phyloP scores from a whole-genome alignment of 2,888 invertebrate species.

The Parnassius apollo region DNA sequence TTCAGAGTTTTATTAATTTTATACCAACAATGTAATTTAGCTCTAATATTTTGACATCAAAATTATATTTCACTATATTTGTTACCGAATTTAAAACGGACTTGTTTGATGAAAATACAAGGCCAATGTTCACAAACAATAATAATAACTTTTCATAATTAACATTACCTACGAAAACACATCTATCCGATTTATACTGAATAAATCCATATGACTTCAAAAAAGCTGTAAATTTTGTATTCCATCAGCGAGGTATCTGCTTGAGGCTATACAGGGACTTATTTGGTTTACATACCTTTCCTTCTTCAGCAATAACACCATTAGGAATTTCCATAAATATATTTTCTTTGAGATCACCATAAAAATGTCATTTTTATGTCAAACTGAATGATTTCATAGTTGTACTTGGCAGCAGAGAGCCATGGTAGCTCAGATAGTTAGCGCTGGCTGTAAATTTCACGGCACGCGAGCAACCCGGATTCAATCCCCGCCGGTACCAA shows the following conservation, averaged over 20 bases:
- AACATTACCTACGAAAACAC: slow-evolving; percentile 35
- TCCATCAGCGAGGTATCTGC: slow-evolving; percentile 38
- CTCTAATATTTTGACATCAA: slow-evolving; percentile 35
- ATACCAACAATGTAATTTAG: slow-evolving; percentile 33
- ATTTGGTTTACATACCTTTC: slow-evolving; percentile 31
- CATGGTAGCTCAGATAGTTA: too few relatives aligned
- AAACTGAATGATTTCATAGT: too few relatives aligned
- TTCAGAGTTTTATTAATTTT: slow-evolving; percentile 1
- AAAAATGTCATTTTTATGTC: too few relatives aligned
- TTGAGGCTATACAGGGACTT: slow-evolving; percentile 39
- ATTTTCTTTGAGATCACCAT: slow-evolving; percentile 34
- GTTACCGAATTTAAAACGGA: slow-evolving; percentile 26
- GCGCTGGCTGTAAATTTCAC: too few relatives aligned
- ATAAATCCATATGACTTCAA: slow-evolving; percentile 34
- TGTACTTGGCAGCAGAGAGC: too few relatives aligned
- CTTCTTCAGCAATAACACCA: slow-evolving; percentile 15
- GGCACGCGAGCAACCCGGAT: too few relatives aligned
- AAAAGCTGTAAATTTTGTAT: slow-evolving; percentile 32
- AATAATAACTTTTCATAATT: slow-evolving; percentile 33
- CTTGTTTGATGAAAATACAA: slow-evolving; percentile 31
- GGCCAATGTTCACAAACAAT: slow-evolving; percentile 40
- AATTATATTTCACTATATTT: slow-evolving; percentile 30
- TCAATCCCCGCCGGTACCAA: too few relatives aligned
- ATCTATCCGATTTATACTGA: slow-evolving; percentile 33
- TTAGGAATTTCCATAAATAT: slow-evolving; percentile 36